These are phyloP conservation scores for Ectemnius continuus DNA, from an alignment of 2,888 invertebrate species.

Conservation along the genomic window DNA sequence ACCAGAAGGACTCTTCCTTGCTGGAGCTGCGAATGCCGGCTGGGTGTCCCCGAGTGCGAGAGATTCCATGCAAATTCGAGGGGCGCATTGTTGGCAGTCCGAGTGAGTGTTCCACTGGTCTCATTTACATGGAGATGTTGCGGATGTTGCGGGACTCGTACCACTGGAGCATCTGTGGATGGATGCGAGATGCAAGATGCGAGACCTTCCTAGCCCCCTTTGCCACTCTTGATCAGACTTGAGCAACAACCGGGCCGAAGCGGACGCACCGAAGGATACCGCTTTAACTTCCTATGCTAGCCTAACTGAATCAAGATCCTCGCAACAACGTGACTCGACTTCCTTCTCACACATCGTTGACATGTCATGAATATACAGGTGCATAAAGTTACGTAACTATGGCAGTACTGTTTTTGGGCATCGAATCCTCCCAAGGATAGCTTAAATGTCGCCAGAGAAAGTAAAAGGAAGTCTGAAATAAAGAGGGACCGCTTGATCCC, in stretches of 20 bases:
- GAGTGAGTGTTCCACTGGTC: constrained; percentile 22
- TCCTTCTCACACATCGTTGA: no score
- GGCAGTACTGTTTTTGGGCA: no score
- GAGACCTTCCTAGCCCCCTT: constrained; percentile 8
- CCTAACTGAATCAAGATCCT: no score
- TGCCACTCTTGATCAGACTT: constrained; percentile 20
- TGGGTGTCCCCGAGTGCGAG: background rate
- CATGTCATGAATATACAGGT: no score
- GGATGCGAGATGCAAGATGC: no score
- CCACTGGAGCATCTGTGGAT: no score
- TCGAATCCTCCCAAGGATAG: no score
- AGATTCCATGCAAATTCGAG: constrained; percentile 37
- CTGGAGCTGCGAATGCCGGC: background rate
- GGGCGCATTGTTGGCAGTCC: constrained; percentile 28
- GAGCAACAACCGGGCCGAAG: constrained; percentile 17
- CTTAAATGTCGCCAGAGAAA: no score
- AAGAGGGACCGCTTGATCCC: background rate
- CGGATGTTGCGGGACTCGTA: constrained; percentile 4
- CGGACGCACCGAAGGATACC: constrained; percentile 4
- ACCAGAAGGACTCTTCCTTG: background rate
- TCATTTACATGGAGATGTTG: constrained; percentile 52
- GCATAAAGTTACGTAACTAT: no score
- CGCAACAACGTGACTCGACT: no score
- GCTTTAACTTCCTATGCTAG: background rate
- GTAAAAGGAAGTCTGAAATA: background rate